Evolutionary conservation across 2,113 vertebrate genomes (phyloP), one percentile per base, ranked within the genome.

Genomic region (Gobiocypris rarus): DNA sequence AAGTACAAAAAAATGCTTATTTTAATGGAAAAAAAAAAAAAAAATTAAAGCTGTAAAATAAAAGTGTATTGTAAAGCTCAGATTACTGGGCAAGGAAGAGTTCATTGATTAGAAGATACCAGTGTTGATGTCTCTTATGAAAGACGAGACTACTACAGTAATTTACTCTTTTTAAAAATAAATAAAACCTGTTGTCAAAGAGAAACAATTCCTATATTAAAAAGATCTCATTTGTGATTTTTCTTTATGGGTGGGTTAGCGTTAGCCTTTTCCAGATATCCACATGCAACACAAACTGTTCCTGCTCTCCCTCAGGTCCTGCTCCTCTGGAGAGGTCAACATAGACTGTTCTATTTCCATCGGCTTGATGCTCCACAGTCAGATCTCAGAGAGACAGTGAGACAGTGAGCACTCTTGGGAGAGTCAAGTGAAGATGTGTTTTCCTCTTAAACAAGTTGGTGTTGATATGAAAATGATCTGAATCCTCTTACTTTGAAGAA

Each of bases 341-440:
- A 56, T 75, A 80, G 17, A 71, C 59, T 19, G 63, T 84, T 84
- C 82, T 84, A 87, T 87, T 84, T 87, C 45, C 63, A 84, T 73
- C 76, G 5, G 28, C 19, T 17, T 58, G 38, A 52, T 83, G 54
- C 43, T 83, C 50, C 81, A 26, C 75, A 28, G 71, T 48, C 85
- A 83, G 82, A 63, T 80, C 58, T 83, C 67, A 31, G 63, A 67
- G 81, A 73, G 45, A 56, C 73, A 74, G 17, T 45, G 81, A 73
- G 45, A 56, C 73, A 74, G 17, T 45, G 75, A 69, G 65, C 45
- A 8, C 83, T 84, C 70, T 43, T 58, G 76, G 71, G 69, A 65
- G 65, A 86, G 71, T 41, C 75, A 45, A 73, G 67, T 52, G 81
- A 77, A 84, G 82, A 78, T 69, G 65, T 84, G 75, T 63, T 78